Base-by-base conservation (phyloP, 2,113 vertebrate genomes). In the Sialia sialis region DNA sequence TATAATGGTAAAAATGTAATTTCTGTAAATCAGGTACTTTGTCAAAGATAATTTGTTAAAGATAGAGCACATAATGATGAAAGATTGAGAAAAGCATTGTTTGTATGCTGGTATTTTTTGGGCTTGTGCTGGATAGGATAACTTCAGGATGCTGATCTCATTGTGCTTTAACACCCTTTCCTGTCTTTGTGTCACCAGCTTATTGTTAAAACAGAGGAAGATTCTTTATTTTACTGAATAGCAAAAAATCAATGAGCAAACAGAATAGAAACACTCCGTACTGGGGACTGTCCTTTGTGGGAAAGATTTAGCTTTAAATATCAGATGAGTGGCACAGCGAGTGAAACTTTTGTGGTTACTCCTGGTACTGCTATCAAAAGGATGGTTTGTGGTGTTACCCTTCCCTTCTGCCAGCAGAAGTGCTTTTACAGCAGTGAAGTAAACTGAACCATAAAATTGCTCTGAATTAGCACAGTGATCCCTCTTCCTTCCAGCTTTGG, bases 111-210 rank as follows among this genome's bases (percentile, higher is more conserved):
- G 4, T 82, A 6, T 66, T 72, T 89, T 79, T 15, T 2, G 29
- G 36, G 38, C 20, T 91, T 91, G 34, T 46, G 16, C 46, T 41
- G 76, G 60, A 62, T 80, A 51, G 73, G 51, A 59, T 77, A 75
- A 76, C 46, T 85, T 52, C 91, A 96, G 95, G 95, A 96, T 95
- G 91, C 74, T 73, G 82, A 79, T 63, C 67, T 82, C 32, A 38
- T 79, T 7, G 6, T 87, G 70, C 72, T 87, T 81, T 54, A n/a
- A 36, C 46, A 56, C 60, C 67, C 56, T 80, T 97, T 96, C 95
- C 96, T 94, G 95, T 48, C 87, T 96, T 97, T 97, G 95, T 95
- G 80, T 91, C 74, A 68, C 60, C 18, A 36, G 29, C 6, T 91
- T 83, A 93, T 93, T 91, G 72, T 95, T 94, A 55, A 85, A 95